Evolutionary conservation across 2,888 invertebrate genomes (phyloP), one percentile per base, ranked within the genome.

Genomic region (Apomyelois bistriatella): DNA sequence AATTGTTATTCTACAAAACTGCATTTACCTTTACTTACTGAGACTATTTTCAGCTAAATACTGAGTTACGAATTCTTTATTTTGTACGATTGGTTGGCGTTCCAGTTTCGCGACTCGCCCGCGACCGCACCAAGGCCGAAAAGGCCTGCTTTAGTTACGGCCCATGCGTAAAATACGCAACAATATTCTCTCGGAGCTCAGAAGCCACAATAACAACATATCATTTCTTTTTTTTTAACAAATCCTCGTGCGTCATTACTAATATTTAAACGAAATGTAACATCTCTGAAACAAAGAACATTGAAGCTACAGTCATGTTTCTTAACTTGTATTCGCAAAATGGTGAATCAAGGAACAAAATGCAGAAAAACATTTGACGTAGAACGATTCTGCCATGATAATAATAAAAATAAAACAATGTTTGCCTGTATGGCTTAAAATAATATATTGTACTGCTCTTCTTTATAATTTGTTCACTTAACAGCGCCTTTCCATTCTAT

Each of bases 81-180:
- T 16, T 47, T 53, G 52, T 16, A 65, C 59, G 32, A n/a, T n/a
- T n/a, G n/a, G n/a, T 60, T 52, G 55, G 58, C 64, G 74, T 68
- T 72, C 72, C 62, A 74, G 64, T 70, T 69, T 68, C 64, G 61
- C 53, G 54, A 56, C 48, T 60, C 59, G 64, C 62, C 65, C 61
- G 60, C 60, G 62, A 54, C 60, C 55, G 54, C 58, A 55, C 62
- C 79, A 79, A 79, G 78, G 82, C 73, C 74, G 70, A 60, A 60
- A 66, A 68, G 74, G 74, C 76, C 70, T 71, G 61, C 70, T 76
- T 79, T 79, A 72, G 74, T 71, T 72, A 73, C 70, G 70, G 65
- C 53, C 61, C 48, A 55, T 65, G 66, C 62, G 62, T 58, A 59
- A 54, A 60, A 60, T 66, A 61, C 68, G 63, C 63, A 66, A 65